Evolutionary conservation across 2,113 vertebrate genomes (phyloP), one percentile per base, ranked within the genome.

Genomic region (Tamias sibiricus): DNA sequence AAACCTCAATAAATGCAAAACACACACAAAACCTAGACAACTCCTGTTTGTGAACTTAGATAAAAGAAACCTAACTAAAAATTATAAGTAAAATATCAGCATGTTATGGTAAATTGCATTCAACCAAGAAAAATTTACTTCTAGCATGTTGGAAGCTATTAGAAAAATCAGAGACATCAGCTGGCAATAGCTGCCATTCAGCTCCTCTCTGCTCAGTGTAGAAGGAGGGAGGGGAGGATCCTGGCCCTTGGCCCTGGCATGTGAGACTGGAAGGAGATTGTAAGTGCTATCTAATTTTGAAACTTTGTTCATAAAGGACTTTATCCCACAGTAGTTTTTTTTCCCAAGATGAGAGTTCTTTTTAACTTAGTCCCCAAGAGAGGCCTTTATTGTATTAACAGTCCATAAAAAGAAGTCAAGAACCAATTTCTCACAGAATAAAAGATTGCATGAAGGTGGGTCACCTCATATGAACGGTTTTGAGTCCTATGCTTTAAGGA

Each of bases 211-310:
- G 20, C 35, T 30, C 8, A 22, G 20, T 2, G 0, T 30, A n/a
- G 26, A 44, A 86, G 32, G 30, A 68, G 44, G 44, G 16, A 74
- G 87, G 54, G 69, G 49, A 71, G 40, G 47, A 6, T 6, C 28
- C 47, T 4, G 2, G 68, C 80, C 47, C n/a, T 76, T 44, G 22
- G 32, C 6, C 32, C 52, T 80, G 22, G 64, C 3, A 14, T 84
- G 32, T 35, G 59, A 83, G 66, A 37, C 20, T 28, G 35, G 14
- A 59, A 19, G 9, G 0, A 40, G 42, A 75, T 32, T 19, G 19
- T 24, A 68, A 82, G 40, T 40, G 75, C 59, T 75, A 95, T 49
- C 66, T 84, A 37, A 84, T 76, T 92, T 80, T 87, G 93, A 90
- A 84, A 90, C 44, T 80, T 76, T 95, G 62, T 83, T 96, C 64